A percentile compares a stretch with the other conserved stretches of the same genome.
These are phyloP conservation scores for Psilopsiagon aymara DNA, from an alignment of 2,113 vertebrate genomes.

Conservation along the genomic window DNA sequence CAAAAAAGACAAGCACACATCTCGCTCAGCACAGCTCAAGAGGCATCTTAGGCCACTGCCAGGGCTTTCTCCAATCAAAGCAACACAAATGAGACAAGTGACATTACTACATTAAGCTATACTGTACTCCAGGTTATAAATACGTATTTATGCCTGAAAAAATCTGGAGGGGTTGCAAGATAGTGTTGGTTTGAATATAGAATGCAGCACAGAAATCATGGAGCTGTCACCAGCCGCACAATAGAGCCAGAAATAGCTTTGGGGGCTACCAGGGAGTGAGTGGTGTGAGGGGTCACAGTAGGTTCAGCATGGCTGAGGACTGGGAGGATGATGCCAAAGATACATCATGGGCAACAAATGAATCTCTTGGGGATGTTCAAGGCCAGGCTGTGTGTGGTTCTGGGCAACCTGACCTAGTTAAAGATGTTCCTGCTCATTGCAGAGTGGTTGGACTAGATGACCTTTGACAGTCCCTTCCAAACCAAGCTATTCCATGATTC, in stretches of 20 bases:
- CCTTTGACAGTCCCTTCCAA: background rate
- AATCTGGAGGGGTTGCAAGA: background rate
- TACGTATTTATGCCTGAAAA: rapidly evolving
- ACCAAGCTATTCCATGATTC: background rate
- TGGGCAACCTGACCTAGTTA: background rate
- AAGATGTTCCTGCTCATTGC: background rate
- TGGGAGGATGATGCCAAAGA: rapidly evolving
- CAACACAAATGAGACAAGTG: background rate
- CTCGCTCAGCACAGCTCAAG: background rate
- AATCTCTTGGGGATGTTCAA: background rate
- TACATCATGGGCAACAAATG: background rate
- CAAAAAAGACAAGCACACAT: background rate
- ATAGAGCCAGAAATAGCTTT: background rate
- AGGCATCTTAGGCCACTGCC: background rate
- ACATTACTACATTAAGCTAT: background rate
- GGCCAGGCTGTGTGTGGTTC: background rate
- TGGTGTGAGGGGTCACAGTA: rapidly evolving
- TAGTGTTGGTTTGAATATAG: background rate
- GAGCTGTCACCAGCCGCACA: background rate
- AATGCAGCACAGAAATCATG: background rate
- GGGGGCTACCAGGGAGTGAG: rapidly evolving
- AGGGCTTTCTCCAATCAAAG: background rate
- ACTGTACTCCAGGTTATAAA: background rate
- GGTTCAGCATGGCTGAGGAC: background rate
- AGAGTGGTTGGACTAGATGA: background rate